Conservation (phyloP, 2,888 invertebrate species). For the Tromatobia lineatoria region DNA sequence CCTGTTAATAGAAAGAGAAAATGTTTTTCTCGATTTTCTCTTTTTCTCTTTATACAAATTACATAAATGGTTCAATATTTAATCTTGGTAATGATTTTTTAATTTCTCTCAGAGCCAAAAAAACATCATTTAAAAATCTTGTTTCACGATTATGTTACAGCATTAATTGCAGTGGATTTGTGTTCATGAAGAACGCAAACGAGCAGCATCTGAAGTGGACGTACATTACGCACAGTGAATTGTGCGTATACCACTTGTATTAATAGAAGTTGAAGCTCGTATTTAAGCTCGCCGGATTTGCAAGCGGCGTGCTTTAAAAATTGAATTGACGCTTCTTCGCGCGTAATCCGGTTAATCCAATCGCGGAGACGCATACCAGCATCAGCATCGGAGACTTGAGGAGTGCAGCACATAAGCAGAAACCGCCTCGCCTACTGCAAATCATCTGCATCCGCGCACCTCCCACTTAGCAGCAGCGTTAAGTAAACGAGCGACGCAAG, state of each 20-base stretch:
- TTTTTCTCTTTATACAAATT: too few relatives aligned
- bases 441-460: slow-evolving; percentile 59
- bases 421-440: slow-evolving; percentile 54
- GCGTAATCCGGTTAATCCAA: slow-evolving; percentile 65
- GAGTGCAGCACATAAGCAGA: slow-evolving; percentile 9
- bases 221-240: background rate
- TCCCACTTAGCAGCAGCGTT: slow-evolving; percentile 53
- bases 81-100: background rate
- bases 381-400: slow-evolving; percentile 9
- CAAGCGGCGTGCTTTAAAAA: slow-evolving; percentile 26
- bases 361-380: slow-evolving; percentile 46
- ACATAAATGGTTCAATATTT: background rate
- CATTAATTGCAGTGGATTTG: background rate
- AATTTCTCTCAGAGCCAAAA: too few relatives aligned
- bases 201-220: slow-evolving; percentile 21
- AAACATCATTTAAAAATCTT: background rate
- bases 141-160: slow-evolving; percentile 22
- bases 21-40: too few relatives aligned
- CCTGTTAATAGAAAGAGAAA: too few relatives aligned
- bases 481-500: slow-evolving; percentile 14
- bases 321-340: slow-evolving; percentile 43
- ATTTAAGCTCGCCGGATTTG: too few relatives aligned
- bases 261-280: slow-evolving; percentile 43
- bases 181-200: background rate
- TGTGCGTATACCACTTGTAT: slow-evolving; percentile 26